Conservation (phyloP, 1,140 invertebrate genomes). For the Aleiodes sp. region DNA sequence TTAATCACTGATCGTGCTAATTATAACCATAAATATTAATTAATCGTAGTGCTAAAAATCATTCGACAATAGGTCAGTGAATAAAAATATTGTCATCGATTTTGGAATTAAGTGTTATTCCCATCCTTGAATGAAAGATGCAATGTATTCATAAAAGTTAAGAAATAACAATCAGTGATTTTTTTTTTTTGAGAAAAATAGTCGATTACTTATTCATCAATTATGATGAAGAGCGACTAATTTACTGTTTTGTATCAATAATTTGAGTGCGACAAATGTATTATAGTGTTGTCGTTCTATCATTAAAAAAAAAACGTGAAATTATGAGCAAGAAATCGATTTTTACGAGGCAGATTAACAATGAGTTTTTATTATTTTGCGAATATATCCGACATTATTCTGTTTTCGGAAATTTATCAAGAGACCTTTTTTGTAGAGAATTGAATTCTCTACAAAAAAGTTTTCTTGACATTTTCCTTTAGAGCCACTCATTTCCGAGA, state of each 20-base stretch:
- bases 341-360: no score
- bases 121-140: not conserved
- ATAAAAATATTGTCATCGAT: not conserved
- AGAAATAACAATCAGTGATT: conserved; percentile 5
- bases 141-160: not conserved
- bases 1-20: conserved; percentile 20
- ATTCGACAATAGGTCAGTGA: conserved; percentile 11
- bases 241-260: not conserved
- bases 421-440: no score
- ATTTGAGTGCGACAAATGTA: not conserved
- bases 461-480: no score
- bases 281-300: not conserved
- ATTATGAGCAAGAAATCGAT: no score
- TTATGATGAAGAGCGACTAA: not conserved
- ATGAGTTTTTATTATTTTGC: no score
- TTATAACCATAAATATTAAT: not conserved
- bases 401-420: no score
- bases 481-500: no score
- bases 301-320: not conserved
- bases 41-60: conserved; percentile 18
- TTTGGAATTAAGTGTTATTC: not conserved
- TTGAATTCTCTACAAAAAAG: no score
- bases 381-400: no score
- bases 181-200: conserved; percentile 22
- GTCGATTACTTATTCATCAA: not conserved